Evolutionary conservation across 2,797 vertebrate genomes (phyloP), one percentile per base, ranked within the genome.

Genomic region (Poeciliopsis gracilis): DNA sequence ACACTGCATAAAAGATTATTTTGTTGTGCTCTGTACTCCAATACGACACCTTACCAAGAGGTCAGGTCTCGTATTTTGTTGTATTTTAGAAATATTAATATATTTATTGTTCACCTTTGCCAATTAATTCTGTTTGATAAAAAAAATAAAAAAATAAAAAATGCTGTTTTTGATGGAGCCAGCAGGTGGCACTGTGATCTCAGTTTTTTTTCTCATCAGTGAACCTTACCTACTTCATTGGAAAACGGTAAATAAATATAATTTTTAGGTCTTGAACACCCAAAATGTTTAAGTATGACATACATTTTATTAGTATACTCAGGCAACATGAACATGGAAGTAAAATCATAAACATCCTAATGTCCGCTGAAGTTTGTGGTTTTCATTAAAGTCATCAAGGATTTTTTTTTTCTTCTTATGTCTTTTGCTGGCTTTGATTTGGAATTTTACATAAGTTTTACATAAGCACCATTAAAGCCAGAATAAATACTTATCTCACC

Each of bases 111-210:
- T 46, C 81, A 5, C 30, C 2, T 9, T 46, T 71, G 30, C 5
- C 75, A 16, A 43, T 79, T 2, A 66, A 59, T 85, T 45, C 49
- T 2, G 12, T 76, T 76, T 10, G 53, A 33, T 41, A 6, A 23
- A 53, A 1, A 53, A 33, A 20, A n/a, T n/a, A n/a, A 49, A 8
- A 23, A 1, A 53, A 33, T 16, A 51, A 49, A 13, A 18, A 30
- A 57, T 78, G 61, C 8, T 18, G 71, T 72, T 84, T 1, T 18
- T 23, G 0, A 66, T 5, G 59, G 86, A 43, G 7, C 82, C 94
- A 95, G 86, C 77, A 95, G 95, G 86, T 89, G 95, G 91, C 46
- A 80, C 83, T 82, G 3, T 84, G 82, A 80, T 28, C 74, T 78
- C 71, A 89, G 36, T 57, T 84, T 86, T 83, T 83, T 59, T 5